phyloP scores from a whole-genome alignment of 1,140 invertebrate species.

The Danaus melanippus region DNA sequence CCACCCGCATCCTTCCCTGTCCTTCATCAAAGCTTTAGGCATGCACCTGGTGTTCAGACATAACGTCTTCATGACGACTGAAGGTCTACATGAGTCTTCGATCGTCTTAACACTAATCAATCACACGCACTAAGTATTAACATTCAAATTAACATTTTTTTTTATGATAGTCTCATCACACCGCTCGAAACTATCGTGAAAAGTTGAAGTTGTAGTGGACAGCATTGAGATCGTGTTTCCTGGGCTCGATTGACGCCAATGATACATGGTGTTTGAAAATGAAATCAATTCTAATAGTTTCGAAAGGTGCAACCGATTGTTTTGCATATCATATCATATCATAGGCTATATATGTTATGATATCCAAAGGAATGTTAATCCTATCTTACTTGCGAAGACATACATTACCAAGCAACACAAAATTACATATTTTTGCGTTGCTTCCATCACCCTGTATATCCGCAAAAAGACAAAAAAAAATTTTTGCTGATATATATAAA shows the following conservation, averaged over 20 bases:
- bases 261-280: too few species aligned
- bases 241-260: too few species aligned
- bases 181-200: not conserved
- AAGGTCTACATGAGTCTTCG: constrained; percentile 18
- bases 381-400: constrained; percentile 27
- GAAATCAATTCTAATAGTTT: too few species aligned
- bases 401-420: constrained; percentile 22
- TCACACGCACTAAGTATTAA: constrained; percentile 37
- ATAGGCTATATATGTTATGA: constrained; percentile 11
- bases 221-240: too few species aligned
- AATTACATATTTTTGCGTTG: constrained; percentile 15
- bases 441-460: constrained; percentile 26
- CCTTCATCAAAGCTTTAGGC: constrained; percentile 53
- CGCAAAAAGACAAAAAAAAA: constrained; percentile 20
- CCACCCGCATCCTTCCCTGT: constrained; percentile 56
- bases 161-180: not conserved
- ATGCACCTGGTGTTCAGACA: constrained; percentile 34
- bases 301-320: too few species aligned
- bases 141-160: constrained; percentile 31
- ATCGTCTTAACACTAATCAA: constrained; percentile 41
- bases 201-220: too few species aligned
- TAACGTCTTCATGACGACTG: too few species aligned
- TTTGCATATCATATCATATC: too few species aligned
- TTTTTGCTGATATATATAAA: constrained; percentile 15
- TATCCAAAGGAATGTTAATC: constrained; percentile 18